phyloP scores from a whole-genome alignment of 2,888 invertebrate species.

The Erpobdella octoculata region DNA sequence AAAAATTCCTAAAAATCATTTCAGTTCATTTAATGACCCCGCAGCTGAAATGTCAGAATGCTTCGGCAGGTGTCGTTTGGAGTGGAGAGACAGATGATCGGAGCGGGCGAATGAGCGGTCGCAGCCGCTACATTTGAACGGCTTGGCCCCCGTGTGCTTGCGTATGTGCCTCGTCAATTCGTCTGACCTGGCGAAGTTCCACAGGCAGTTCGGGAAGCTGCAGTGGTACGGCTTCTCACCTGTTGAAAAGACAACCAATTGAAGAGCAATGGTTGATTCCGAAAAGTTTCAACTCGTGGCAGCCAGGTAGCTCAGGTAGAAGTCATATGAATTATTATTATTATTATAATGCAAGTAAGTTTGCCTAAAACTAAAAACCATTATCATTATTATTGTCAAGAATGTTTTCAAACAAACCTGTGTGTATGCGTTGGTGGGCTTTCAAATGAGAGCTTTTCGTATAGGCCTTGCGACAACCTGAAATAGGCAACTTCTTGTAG shows the following conservation, averaged over 20 bases:
- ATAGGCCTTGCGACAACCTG: slow-evolving; percentile 92
- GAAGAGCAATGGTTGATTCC: neutral
- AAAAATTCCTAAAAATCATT: neutral
- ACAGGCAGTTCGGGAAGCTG: slow-evolving; percentile 58
- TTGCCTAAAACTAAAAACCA: neutral
- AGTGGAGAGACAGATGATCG: slow-evolving; percentile 60
- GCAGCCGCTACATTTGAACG: slow-evolving; percentile 58
- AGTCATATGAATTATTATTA: neutral
- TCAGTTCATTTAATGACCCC: neutral
- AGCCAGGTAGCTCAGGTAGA: too few relatives aligned
- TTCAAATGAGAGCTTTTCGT: slow-evolving; percentile 95
- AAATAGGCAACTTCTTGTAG: neutral
- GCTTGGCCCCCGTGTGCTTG: slow-evolving; percentile 60
- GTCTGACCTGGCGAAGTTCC: slow-evolving; percentile 59
- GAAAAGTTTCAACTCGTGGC: neutral
- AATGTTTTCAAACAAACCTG: slow-evolving; percentile 49
- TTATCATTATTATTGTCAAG: neutral
- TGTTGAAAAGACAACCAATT: slow-evolving; percentile 40
- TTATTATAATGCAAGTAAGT: neutral
- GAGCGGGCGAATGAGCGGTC: slow-evolving; percentile 58
- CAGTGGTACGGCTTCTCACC: slow-evolving; percentile 59
- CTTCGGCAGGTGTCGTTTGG: slow-evolving; percentile 70
- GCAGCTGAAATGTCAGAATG: neutral
- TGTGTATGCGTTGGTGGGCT: slow-evolving; percentile 93
- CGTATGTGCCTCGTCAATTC: slow-evolving; percentile 59